Evolutionary conservation across 35 echinoderm and acorn worm species (phyloP), one percentile per base, ranked within the genome.

Genomic region (Strongylocentrotus purpuratus): DNA sequence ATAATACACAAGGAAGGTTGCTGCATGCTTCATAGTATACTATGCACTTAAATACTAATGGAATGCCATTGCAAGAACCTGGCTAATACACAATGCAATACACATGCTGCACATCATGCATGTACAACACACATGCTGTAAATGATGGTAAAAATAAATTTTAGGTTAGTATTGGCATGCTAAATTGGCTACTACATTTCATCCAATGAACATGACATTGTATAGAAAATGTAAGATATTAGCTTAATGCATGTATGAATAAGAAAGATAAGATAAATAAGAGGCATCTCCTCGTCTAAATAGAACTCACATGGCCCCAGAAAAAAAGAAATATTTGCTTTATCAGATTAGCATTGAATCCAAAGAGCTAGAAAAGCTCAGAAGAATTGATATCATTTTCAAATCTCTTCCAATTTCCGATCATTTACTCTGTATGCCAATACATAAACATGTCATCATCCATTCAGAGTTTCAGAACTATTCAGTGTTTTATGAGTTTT

Each of bases 351-450:
- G 22, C 65, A 22, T 78, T 22, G 65, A 78, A 28, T 78, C 5
- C 61, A 78, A 11, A 41, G 11, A 55, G 25, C 22, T 18, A n/a
- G 28, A 22, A 78, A 9, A n/a, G 22, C 7, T 78, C 20, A 78
- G 22, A 28, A 28, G 22, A 15, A 2, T 6, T n/a, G 65, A 78
- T 78, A 78, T 28, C 65, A n/a, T 78, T 28, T 78, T 25, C 4
- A 78, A 78, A 78, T 78, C 65, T 78, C 65, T 78, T 78, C 65
- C 65, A 78, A 78, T 78, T 78, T 78, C 65, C 65, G 65, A 78
- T 78, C 65, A 78, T 78, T 78, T 28, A n/a, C 65, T 3, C 65
- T 78, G 65, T 25, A 4, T 78, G 65, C 20, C 7, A 28, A 22
- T 17, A 59, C 52, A 59, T 78, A 78, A 78, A 71, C 7, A 78